Base-by-base conservation (phyloP, 1,140 invertebrate genomes). In the Mamestra configurata region DNA sequence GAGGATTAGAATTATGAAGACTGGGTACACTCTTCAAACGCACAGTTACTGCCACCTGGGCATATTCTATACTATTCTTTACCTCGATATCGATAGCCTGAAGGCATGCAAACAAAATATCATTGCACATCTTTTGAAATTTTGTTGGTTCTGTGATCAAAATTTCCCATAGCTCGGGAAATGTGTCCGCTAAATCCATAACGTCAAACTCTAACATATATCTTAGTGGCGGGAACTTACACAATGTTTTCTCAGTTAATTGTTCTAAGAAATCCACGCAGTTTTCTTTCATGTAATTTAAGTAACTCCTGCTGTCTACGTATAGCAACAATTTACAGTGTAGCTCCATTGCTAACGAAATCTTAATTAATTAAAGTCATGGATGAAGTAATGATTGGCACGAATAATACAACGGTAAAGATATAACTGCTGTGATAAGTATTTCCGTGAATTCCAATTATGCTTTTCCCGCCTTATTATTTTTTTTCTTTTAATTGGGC, bases 211-310 rank as follows among this genome's bases (percentile, higher is more conserved):
- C 80, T 31, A 93, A 75, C 55, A 90, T 66, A 80, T 80, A 92
- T 37, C 90, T 83, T 49, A 93, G 71, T 64, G 93, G 92, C 55
- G 89, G 91, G 79, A 90, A 94, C 82, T 92, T 93, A 68, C 73
- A 35, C 24, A 86, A 55, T 7, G 79, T 86, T 79, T 89, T 89
- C 10, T 88, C 86, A 61, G 84, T 80, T 13, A 91, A 79, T 46
- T 87, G 31, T 72, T 89, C 80, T 76, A 93, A 66, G 77, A 89
- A 93, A 51, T 78, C 43, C 72, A 86, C 80, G 79, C 92, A 93
- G 8, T 55, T 51, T 71, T 77, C 73, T 79, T 87, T 90, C 89
- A 94, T 93, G 10, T 88, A 73, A 31, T 31, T 13, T 77, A 93
- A 81, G 76, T 86, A 81, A 71, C 82, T 81, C 82, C 84, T 90